Evolutionary conservation across 2,113 vertebrate species (phyloP).

Genomic region (Edolisoma coerulescens): DNA sequence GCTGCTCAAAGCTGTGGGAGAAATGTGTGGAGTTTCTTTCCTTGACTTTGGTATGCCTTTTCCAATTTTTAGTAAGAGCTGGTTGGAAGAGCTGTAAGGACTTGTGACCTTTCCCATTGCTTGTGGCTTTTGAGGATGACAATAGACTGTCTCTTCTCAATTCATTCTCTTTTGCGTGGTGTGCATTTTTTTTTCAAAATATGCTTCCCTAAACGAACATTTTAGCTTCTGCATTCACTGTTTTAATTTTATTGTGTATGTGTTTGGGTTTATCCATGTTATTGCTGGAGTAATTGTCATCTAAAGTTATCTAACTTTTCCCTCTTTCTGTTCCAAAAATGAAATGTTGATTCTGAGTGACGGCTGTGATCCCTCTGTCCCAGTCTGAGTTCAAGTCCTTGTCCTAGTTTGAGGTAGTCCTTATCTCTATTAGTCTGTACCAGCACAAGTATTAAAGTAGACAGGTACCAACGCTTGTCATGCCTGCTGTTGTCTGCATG

Average conservation of each 20-base stretch:
- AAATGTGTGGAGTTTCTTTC: neutral
- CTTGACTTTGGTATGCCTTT: neutral
- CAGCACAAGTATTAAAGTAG: neutral
- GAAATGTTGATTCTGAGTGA: neutral
- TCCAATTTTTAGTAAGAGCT: neutral
- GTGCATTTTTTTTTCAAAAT: neutral
- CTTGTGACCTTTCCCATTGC: neutral
- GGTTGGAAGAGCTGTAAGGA: neutral
- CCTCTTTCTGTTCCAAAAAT: neutral
- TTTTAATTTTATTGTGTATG: neutral
- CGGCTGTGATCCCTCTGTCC: neutral
- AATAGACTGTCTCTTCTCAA: neutral
- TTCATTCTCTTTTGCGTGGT: neutral
- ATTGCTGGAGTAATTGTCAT: neutral
- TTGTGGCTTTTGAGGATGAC: constrained; percentile 17
- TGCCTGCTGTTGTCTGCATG: neutral
- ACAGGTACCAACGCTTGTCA: constrained; percentile 25
- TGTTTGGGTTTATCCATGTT: neutral
- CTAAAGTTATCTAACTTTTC: neutral
- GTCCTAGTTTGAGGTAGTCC: constrained; percentile 31
- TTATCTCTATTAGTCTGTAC: constrained; percentile 7
- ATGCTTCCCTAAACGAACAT: neutral
- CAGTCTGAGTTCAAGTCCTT: constrained; percentile 23
- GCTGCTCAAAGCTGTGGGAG: neutral
- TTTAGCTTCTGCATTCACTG: neutral